Evolutionary conservation across 2,888 invertebrate species (phyloP), one percentile per base, ranked within the genome.

Genomic region (Myathropa florea): DNA sequence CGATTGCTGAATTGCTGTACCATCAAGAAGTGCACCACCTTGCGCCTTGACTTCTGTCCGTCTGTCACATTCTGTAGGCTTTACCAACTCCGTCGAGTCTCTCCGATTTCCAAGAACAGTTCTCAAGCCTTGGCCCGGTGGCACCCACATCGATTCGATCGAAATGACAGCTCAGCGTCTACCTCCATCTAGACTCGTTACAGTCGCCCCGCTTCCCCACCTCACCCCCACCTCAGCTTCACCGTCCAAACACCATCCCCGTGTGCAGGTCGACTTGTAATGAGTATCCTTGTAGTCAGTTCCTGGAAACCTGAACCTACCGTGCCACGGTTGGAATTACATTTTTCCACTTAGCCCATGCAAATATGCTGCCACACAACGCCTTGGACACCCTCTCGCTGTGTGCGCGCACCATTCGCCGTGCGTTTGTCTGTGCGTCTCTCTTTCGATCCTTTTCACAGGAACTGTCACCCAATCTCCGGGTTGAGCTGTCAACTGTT

Each of bases 391-490:
- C 7, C 63, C 12, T 9, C n/a, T 12, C 14, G 21, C 14, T 28
- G 30, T 33, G n/a, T 53, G 53, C 46, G 26, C 26, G 21, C 60
- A 24, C 57, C 65, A 75, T 65, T 59, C 57, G n/a, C n/a, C 75
- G 67, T 65, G 75, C 64, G 28, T 57, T 75, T 18, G 28, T 73
- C 63, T 55, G 60, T 23, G 21, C 61, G 26, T 24, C 71, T 26
- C 57, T 23, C 57, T 18, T 46, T 72, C 55, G 70, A 46, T 78
- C 81, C 77, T 85, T 85, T 86, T 86, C 86, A 75, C 73, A 86
- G 86, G 86, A 86, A 86, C 86, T 83, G 86, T 86, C 86, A 83
- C 61, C 82, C 83, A 82, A 86, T 86, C 86, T 86, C 86, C 82
- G 86, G 86, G 86, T 86, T 75, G 72, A 79, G 82, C 75, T 79